A percentile compares a stretch with the other conserved stretches of the same genome.
Conservation (phyloP, 1,140 invertebrate species). For the Asbolus verrucosus region DNA sequence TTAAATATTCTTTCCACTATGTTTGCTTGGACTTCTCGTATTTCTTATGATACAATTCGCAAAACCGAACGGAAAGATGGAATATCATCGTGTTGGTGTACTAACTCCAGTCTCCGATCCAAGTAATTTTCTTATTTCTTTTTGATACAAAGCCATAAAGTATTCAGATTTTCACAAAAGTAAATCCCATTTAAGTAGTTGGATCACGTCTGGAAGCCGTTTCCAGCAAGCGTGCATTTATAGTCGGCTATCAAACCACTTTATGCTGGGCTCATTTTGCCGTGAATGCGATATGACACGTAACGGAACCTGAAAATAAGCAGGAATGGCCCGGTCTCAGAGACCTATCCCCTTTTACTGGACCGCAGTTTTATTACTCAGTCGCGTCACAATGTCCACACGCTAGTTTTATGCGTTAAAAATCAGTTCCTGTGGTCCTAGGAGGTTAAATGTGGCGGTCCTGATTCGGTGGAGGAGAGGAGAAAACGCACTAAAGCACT, state of each 20-base stretch:
- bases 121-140: slow-evolving; percentile 64
- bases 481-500: not conserved
- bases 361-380: slow-evolving; percentile 3
- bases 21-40: too few relatives aligned
- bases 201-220: slow-evolving; percentile 50
- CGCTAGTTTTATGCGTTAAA: not conserved
- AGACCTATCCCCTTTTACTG: slow-evolving; percentile 11
- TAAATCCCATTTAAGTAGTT: slow-evolving; percentile 51
- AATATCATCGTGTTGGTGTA: too few relatives aligned
- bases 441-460: not conserved
- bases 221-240: slow-evolving; percentile 50
- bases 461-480: not conserved
- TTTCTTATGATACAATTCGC: too few relatives aligned
- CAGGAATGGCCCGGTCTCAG: slow-evolving; percentile 13
- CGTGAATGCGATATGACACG: slow-evolving; percentile 53
- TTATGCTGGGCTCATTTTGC: slow-evolving; percentile 48
- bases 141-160: slow-evolving; percentile 46
- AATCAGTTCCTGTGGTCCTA: not conserved
- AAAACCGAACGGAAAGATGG: too few relatives aligned
- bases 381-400: slow-evolving; percentile 4
- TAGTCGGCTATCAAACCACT: slow-evolving; percentile 51
- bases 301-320: slow-evolving; percentile 44
- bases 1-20: too few relatives aligned
- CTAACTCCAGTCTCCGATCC: too few relatives aligned
- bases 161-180: slow-evolving; percentile 48